A percentile compares a stretch with the other conserved stretches of the same genome.
These are phyloP conservation scores for Elaeidobius kamerunicus DNA, from an alignment of 2,888 invertebrate species.

Conservation along the genomic window DNA sequence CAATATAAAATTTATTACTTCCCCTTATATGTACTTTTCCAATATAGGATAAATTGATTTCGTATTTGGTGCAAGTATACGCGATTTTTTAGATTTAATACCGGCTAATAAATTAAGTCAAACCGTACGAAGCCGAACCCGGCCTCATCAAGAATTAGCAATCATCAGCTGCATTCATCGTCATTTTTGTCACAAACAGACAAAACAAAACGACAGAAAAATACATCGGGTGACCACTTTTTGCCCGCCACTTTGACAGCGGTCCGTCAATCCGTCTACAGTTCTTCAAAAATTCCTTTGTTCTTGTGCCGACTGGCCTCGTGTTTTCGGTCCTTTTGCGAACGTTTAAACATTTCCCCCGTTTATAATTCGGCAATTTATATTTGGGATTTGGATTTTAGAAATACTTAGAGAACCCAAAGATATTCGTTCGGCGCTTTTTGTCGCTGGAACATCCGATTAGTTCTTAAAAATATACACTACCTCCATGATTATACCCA, in stretches of 20 bases:
- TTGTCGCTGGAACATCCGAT: neutral
- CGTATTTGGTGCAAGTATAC: conserved; percentile 1
- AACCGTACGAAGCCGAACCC: conserved; percentile 11
- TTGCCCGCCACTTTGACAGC: conserved; percentile 39
- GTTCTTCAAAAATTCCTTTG: conserved; percentile 47
- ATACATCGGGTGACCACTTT: conserved; percentile 37
- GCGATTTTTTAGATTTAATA: conserved; percentile 9
- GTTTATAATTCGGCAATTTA: conserved; percentile 45
- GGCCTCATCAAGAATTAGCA: conserved; percentile 28
- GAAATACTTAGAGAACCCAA: conserved; percentile 39
- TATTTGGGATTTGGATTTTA: conserved; percentile 44
- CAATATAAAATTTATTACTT: neutral
- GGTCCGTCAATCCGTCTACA: conserved; percentile 44
- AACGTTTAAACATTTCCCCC: conserved; percentile 33
- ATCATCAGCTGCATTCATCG: conserved; percentile 31
- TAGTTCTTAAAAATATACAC: neutral
- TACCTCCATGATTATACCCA: no score
- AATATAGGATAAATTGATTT: neutral
- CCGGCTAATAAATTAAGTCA: conserved; percentile 22
- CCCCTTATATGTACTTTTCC: neutral
- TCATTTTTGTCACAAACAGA: conserved; percentile 33
- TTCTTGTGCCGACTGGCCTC: conserved; percentile 35
- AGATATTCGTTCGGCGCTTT: conserved; percentile 4
- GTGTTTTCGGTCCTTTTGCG: conserved; percentile 31
- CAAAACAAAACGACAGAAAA: conserved; percentile 33